A percentile compares a stretch with the other conserved stretches of the same genome.
These are phyloP conservation scores for Prunella fulvescens DNA, from an alignment of 2,113 vertebrate genomes.

Conservation along the genomic window DNA sequence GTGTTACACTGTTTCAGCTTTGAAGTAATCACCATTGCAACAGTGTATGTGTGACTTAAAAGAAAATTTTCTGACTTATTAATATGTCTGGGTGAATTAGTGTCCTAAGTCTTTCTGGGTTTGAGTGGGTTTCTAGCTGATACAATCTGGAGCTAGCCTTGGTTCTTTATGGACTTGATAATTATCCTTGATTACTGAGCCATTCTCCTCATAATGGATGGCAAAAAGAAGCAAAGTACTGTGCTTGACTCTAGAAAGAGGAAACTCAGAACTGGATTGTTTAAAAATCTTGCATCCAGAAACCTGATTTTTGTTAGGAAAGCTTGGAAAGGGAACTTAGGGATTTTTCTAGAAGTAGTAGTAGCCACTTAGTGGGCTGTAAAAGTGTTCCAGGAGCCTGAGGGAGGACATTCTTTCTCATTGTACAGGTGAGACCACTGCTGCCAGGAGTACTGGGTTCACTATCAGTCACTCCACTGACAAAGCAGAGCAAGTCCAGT, in stretches of 20 bases:
- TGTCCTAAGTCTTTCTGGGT: background rate
- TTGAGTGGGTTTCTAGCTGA: background rate
- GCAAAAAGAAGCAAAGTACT: background rate
- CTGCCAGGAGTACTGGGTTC: background rate
- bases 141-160: background rate
- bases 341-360: background rate
- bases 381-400: background rate
- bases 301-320: background rate
- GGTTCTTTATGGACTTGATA: background rate
- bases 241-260: background rate
- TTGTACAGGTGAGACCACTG: background rate
- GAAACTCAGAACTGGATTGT: background rate
- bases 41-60: background rate
- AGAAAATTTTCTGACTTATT: background rate
- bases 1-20: background rate
- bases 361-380: background rate
- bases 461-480: fast-evolving
- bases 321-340: background rate
- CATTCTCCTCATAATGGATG: background rate
- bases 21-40: background rate
- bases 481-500: background rate
- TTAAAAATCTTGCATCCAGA: background rate
- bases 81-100: background rate
- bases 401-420: background rate
- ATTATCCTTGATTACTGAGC: background rate